Evolutionary conservation across 2,113 vertebrate species (phyloP).

Genomic region (Chelonoidis abingdonii): DNA sequence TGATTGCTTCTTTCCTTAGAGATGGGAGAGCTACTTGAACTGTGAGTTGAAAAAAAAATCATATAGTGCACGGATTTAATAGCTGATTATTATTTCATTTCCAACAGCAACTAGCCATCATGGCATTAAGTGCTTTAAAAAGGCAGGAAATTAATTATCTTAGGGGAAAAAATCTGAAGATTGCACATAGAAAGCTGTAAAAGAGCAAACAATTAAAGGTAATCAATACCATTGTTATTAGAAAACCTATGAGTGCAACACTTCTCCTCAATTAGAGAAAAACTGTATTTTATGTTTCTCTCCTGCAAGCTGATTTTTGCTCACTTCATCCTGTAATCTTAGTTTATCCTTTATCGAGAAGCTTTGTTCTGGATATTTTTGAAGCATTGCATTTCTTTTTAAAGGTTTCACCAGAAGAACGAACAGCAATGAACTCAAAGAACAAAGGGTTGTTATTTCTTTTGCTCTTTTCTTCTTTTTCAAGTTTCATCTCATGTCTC

Average conservation of each 20-base stretch:
- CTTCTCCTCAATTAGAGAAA: slow-evolving; percentile 53
- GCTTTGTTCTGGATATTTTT: slow-evolving; percentile 71
- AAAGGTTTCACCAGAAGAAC: slow-evolving; percentile 58
- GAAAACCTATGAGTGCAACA: slow-evolving; percentile 44
- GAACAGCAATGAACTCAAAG: slow-evolving; percentile 49
- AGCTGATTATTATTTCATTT: slow-evolving; percentile 46
- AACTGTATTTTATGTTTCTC: slow-evolving; percentile 59
- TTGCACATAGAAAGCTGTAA: slow-evolving; percentile 33
- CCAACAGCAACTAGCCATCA: slow-evolving; percentile 27
- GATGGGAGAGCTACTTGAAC: slow-evolving; percentile 14
- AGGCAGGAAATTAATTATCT: slow-evolving; percentile 57
- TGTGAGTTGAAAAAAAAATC: not conserved
- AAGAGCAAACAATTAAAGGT: slow-evolving; percentile 65
- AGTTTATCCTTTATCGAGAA: slow-evolving; percentile 58
- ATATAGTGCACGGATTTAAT: not conserved
- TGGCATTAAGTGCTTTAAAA: slow-evolving; percentile 36
- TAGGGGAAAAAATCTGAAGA: slow-evolving; percentile 40
- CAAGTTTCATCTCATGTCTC: slow-evolving; percentile 44
- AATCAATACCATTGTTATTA: slow-evolving; percentile 63
- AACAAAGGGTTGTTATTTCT: slow-evolving; percentile 42
- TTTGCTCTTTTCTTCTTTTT: not conserved
- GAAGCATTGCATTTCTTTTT: slow-evolving; percentile 56
- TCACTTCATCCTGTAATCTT: slow-evolving; percentile 61
- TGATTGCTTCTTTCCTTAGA: slow-evolving; percentile 10
- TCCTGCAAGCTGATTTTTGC: slow-evolving; percentile 60